Percentiles rank a stretch among this genome's conserved stretches.
phyloP scores from a whole-genome alignment of 2,113 vertebrate species.

The Meriones unguiculatus region DNA sequence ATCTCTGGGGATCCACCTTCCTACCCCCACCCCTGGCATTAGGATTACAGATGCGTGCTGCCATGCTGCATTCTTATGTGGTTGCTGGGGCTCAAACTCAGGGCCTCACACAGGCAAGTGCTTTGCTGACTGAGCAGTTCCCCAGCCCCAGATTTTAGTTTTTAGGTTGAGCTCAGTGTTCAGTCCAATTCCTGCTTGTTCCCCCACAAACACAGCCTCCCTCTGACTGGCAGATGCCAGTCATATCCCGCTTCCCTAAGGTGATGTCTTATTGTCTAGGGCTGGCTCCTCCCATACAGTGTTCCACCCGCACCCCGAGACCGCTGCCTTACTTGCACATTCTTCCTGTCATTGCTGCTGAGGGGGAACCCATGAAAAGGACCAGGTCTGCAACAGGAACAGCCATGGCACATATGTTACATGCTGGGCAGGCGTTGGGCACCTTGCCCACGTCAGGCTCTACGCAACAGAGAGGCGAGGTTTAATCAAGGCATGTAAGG shows the following conservation, averaged over 20 bases:
- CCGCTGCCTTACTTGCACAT: neutral
- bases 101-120: neutral
- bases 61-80: neutral
- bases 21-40: too few relatives aligned
- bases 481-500: slow-evolving; percentile 15
- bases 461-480: neutral
- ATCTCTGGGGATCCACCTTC: neutral
- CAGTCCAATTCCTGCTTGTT: neutral
- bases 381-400: neutral
- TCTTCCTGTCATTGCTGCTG: neutral
- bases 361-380: neutral
- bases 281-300: accelerated
- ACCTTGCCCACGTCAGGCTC: neutral
- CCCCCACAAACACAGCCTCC: neutral
- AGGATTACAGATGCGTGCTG: too few relatives aligned
- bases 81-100: neutral
- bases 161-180: neutral
- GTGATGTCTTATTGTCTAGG: neutral
- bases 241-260: neutral
- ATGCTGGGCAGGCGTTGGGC: accelerated
- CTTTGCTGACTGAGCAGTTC: neutral
- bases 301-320: neutral
- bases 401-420: neutral
- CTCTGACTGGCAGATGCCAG: neutral
- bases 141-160: neutral